phyloP scores from a whole-genome alignment of 2,113 vertebrate species.

The Mastomys natalensis region DNA sequence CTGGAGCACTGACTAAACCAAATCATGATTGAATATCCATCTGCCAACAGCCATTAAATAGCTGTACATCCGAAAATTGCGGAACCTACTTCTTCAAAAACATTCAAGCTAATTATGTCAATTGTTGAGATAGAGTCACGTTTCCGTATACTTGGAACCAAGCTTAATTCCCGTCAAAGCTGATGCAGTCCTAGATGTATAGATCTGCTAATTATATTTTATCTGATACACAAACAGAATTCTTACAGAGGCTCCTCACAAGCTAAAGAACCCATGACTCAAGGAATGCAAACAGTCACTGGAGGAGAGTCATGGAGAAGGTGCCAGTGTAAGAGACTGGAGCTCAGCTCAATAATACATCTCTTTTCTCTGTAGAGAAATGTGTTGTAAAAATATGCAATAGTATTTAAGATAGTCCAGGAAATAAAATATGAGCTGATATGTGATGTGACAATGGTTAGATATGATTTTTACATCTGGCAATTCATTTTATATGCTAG shows the following conservation, averaged over 20 bases:
- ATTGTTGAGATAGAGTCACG: background rate
- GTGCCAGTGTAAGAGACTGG: background rate
- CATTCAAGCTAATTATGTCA: background rate
- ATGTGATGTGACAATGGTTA: background rate
- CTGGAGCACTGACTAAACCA: slow-evolving; percentile 23
- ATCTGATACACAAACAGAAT: background rate
- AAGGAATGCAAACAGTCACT: background rate
- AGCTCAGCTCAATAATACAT: background rate
- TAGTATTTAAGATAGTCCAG: background rate
- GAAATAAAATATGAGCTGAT: slow-evolving; percentile 32
- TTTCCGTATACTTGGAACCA: background rate
- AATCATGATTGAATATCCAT: slow-evolving; percentile 34
- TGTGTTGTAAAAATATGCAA: background rate
- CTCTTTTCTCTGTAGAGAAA: background rate
- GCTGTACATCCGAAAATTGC: background rate
- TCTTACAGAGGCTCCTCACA: background rate
- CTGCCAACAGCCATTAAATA: background rate
- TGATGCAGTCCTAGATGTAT: background rate
- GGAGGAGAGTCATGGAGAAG: background rate
- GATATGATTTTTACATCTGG: background rate
- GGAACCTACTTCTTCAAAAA: slow-evolving; percentile 16
- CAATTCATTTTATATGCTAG: slow-evolving; percentile 33
- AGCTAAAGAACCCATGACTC: slow-evolving; percentile 1
- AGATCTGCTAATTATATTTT: slow-evolving; percentile 19
- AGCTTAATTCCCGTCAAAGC: background rate